These are phyloP conservation scores for Poecilia velifera DNA, from an alignment of 2,797 vertebrate species.

Conservation along the genomic window DNA sequence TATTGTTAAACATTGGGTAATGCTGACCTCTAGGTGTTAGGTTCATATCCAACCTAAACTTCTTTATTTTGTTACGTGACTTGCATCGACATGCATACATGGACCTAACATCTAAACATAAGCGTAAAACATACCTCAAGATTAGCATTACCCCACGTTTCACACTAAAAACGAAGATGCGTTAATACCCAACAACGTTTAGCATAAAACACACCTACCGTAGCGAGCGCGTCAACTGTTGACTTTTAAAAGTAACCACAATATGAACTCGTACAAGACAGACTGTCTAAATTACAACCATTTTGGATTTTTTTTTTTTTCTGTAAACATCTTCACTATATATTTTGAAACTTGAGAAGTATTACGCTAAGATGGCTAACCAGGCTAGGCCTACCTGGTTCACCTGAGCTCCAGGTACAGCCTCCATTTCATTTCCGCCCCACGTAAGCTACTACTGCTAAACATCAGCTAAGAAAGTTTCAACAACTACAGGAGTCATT, in stretches of 20 bases:
- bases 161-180: background rate
- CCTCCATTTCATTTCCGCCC: conserved; percentile 63
- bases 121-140: background rate
- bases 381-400: conserved; percentile 58
- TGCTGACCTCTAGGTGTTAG: background rate
- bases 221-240: background rate
- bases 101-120: background rate
- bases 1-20: background rate
- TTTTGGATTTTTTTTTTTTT: background rate
- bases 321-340: background rate
- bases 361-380: conserved; percentile 34
- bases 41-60: background rate
- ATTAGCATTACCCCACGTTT: background rate
- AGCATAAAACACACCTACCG: background rate
- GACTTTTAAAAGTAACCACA: background rate
- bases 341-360: conserved; percentile 10
- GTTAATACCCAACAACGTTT: background rate
- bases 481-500: too few species aligned
- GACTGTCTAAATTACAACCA: background rate
- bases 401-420: conserved; percentile 80
- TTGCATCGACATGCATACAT: background rate
- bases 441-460: conserved; percentile 22
- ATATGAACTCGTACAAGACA: background rate
- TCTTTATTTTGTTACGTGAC: background rate
- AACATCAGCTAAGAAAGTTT: conserved; percentile 56